Evolutionary conservation across 2,113 vertebrate species (phyloP).

Genomic region (Riparia riparia): DNA sequence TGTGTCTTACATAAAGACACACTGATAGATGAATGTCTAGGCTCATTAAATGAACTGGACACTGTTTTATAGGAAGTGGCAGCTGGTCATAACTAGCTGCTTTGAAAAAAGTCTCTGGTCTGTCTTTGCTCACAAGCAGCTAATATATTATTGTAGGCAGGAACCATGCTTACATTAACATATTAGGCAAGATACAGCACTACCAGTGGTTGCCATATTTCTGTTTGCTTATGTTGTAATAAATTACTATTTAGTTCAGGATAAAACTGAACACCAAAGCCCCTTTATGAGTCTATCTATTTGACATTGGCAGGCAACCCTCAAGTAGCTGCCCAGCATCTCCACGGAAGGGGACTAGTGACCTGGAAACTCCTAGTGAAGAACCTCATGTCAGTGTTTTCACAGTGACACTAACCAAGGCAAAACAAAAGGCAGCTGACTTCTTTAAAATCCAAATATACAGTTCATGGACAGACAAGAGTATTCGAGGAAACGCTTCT

Average conservation of each 20-base stretch:
- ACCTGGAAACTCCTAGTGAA: slow-evolving; percentile 33
- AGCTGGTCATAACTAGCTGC: slow-evolving; percentile 21
- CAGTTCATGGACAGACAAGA: background rate
- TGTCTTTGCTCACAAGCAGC: slow-evolving; percentile 35
- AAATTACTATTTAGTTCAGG: slow-evolving; percentile 61
- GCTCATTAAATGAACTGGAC: slow-evolving; percentile 14
- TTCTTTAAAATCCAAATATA: background rate
- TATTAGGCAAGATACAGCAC: slow-evolving; percentile 34
- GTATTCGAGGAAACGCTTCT: background rate
- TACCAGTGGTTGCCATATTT: slow-evolving; percentile 13
- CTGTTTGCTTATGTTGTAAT: slow-evolving; percentile 61
- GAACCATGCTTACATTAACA: slow-evolving; percentile 53
- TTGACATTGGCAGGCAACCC: slow-evolving; percentile 47
- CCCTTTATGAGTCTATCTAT: slow-evolving; percentile 41
- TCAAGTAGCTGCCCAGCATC: slow-evolving; percentile 30
- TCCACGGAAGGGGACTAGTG: slow-evolving; percentile 7
- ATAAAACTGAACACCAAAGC: slow-evolving; percentile 24
- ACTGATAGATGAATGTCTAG: slow-evolving; percentile 14
- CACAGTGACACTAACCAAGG: background rate
- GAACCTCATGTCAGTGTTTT: slow-evolving; percentile 10
- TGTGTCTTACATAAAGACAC: background rate
- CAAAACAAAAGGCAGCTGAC: background rate
- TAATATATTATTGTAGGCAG: slow-evolving; percentile 56
- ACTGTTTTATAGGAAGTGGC: background rate
- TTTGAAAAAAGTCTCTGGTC: slow-evolving; percentile 17